Evolutionary conservation across 1,140 invertebrate genomes (phyloP), one percentile per base, ranked within the genome.

Genomic region (Plodia interpunctella): DNA sequence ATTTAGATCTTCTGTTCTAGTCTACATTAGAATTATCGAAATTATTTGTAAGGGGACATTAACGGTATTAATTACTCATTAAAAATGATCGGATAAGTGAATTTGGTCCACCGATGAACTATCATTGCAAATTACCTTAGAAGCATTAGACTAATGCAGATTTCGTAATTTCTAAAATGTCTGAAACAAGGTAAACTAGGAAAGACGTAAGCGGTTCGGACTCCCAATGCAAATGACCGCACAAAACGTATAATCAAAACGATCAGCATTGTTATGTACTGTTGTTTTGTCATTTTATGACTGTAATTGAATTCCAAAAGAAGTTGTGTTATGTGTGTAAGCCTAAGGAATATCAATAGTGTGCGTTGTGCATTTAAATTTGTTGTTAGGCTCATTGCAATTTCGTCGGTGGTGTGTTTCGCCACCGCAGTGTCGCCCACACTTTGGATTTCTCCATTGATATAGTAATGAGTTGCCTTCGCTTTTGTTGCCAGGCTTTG

Each of bases 401-500:
- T 76, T 76, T 72, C 59, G 63, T 51, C 59, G 38, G 30, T 49
- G 35, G 11, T 55, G 53, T 73, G 62, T 80, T 75, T 78, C 72
- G 72, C 72, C 75, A 74, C 60, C 25, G 52, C 54, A 60, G 38
- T 59, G 56, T 78, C 75, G 73, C 80, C 78, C 70, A 79, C 79
- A 73, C 63, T 56, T 62, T 65, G 65, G 77, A 81, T 85, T 83
- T 86, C 82, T 85, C 79, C 78, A 83, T 85, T 80, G 73, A 82
- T 82, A 78, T 66, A 78, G 69, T 76, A 78, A 78, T 69, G 70
- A 82, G 67, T 77, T 80, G 67, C 63, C 64, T 68, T 70, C 61
- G 64, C 74, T 74, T 60, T 61, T 57, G 60, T 63, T 65, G 62
- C 61, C 59, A 69, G 56, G 68, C 73, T 83, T 84, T 84, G 80